Conservation (phyloP, 2,113 vertebrate genomes). For the Lethenteron reissneri region DNA sequence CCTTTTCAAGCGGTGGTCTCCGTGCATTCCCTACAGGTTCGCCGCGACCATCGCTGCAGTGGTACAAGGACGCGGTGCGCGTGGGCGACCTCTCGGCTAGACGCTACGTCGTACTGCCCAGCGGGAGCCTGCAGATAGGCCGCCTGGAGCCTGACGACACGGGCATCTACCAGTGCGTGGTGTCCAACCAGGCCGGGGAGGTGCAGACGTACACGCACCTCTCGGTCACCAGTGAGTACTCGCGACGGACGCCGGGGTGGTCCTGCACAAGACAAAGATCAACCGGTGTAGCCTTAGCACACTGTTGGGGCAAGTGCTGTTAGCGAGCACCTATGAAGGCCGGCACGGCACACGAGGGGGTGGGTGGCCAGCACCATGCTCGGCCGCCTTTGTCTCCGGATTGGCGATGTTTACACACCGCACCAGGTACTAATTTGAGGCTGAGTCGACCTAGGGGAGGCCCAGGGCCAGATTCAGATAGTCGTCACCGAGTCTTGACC, state of each 20-base stretch:
- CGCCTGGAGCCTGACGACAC: slow-evolving; percentile 69
- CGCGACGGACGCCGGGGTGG: fast-evolving
- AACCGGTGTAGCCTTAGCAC: fast-evolving
- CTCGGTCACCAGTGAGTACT: slow-evolving; percentile 63
- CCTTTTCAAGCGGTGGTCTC: background rate
- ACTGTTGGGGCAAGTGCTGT: fast-evolving
- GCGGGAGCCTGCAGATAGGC: slow-evolving; percentile 67
- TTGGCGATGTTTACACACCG: no score
- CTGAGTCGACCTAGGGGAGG: no score
- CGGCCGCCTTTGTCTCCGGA: no score
- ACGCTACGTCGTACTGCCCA: slow-evolving; percentile 44
- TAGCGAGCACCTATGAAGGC: fast-evolving
- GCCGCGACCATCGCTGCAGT: slow-evolving; percentile 51
- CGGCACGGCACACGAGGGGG: background rate
- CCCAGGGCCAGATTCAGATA: no score
- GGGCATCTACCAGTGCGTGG: slow-evolving; percentile 92
- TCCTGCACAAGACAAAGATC: background rate
- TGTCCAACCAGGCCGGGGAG: slow-evolving; percentile 53
- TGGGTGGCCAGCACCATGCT: no score
- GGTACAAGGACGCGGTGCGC: slow-evolving; percentile 71
- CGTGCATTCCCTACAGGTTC: slow-evolving; percentile 31
- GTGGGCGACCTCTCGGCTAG: slow-evolving; percentile 39
- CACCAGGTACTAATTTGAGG: no score
- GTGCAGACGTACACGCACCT: slow-evolving; percentile 91
- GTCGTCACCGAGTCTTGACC: no score